Evolutionary conservation across 35 echinoderm and acorn worm species (phyloP).

Genomic region (Ophiothrix spiculata): DNA sequence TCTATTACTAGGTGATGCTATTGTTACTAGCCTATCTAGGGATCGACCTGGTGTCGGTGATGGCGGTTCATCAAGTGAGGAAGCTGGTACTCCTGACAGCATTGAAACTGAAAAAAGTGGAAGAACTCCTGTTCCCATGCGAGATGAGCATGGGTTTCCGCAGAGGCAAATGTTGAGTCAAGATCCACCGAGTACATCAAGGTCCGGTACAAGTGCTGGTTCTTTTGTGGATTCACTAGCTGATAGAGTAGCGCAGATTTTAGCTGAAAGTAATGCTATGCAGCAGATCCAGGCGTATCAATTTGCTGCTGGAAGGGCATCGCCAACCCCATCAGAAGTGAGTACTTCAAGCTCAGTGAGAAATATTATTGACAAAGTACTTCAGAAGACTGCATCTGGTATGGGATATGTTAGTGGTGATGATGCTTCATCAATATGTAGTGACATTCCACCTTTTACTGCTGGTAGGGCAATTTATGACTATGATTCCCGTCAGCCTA

Average conservation of each 20-base stretch:
- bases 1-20: background rate
- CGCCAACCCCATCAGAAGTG: conserved; percentile 61
- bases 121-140: conserved; percentile 8
- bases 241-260: conserved; percentile 25
- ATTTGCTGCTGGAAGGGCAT: conserved; percentile 16
- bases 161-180: conserved; percentile 10
- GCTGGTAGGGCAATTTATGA: background rate
- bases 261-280: conserved; percentile 32
- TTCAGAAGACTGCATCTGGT: conserved; percentile 26
- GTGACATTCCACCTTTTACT: conserved; percentile 8
- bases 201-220: conserved; percentile 23
- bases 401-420: background rate
- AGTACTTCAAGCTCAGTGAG: conserved; percentile 72
- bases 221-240: conserved; percentile 43
- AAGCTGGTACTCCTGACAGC: conserved; percentile 48
- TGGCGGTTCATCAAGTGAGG: background rate
- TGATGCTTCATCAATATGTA: background rate
- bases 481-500: conserved; percentile 17
- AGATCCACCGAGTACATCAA: conserved; percentile 17
- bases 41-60: conserved; percentile 3
- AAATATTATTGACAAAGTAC: conserved; percentile 56
- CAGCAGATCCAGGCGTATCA: background rate
- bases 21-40: background rate
- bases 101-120: conserved; percentile 41
- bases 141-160: conserved; percentile 12